A percentile compares a stretch with the other conserved stretches of the same genome.
These are phyloP conservation scores for Cebidichthys violaceus DNA, from an alignment of 2,113 vertebrate genomes.

Conservation along the genomic window DNA sequence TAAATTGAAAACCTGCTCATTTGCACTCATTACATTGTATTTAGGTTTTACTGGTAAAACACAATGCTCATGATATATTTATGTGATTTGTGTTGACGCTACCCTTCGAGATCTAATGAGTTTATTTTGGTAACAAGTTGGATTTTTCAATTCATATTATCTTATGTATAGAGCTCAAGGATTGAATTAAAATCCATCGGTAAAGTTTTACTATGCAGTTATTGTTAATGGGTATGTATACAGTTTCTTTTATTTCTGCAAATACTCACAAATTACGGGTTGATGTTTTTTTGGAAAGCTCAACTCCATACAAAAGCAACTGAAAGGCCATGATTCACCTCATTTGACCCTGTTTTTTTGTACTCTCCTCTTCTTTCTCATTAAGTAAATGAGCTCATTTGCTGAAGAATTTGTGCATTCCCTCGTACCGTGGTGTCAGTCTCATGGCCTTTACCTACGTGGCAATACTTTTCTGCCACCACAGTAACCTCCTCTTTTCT, in stretches of 20 bases:
- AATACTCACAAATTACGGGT: background rate
- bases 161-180: background rate
- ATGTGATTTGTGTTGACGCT: too few relatives aligned
- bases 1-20: too few relatives aligned
- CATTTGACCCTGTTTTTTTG: background rate
- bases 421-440: background rate
- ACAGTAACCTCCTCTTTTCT: constrained; percentile 31
- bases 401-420: background rate
- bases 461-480: constrained; percentile 26
- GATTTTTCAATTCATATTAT: background rate
- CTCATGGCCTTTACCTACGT: constrained; percentile 2
- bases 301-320: background rate
- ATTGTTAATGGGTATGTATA: background rate
- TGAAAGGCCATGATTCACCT: background rate
- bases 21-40: too few relatives aligned
- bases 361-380: background rate
- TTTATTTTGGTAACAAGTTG: background rate
- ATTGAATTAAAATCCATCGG: background rate
- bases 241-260: background rate
- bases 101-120: background rate
- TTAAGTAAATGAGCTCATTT: constrained; percentile 14
- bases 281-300: background rate
- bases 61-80: too few relatives aligned
- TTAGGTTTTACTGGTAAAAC: too few relatives aligned
- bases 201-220: background rate